A percentile compares a stretch with the other conserved stretches of the same genome.
phyloP scores from a whole-genome alignment of 30 jellyfish, hydroid and myxozoan species.

The Clytia hemisphaerica region DNA sequence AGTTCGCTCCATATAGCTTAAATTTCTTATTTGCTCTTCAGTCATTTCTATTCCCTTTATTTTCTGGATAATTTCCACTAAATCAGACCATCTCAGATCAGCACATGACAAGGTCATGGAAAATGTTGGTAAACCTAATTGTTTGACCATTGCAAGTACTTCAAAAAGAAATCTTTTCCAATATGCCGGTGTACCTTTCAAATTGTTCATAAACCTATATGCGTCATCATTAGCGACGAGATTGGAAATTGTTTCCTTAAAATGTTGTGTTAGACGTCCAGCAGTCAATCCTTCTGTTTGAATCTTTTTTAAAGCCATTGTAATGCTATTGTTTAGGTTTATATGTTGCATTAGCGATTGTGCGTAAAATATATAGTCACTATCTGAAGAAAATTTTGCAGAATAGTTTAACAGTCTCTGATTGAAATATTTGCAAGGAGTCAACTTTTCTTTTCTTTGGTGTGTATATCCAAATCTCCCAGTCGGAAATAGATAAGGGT shows the following conservation, averaged over 20 bases:
- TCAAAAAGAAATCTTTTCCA: conserved; percentile 27
- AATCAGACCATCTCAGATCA: conserved; percentile 39
- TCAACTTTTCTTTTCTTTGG: no score
- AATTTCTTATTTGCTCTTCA: not conserved
- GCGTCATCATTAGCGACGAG: not conserved
- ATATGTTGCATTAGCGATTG: no score
- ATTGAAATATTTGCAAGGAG: no score
- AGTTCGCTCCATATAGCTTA: conserved; percentile 18
- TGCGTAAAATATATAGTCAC: no score
- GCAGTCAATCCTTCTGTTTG: no score
- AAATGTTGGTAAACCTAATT: conserved; percentile 30
- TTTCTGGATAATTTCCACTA: conserved; percentile 9
- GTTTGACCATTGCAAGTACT: conserved; percentile 46
- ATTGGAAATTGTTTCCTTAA: not conserved
- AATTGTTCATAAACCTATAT: not conserved
- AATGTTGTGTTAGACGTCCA: no score
- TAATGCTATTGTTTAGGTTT: no score
- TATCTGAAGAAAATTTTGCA: no score
- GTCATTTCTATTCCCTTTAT: not conserved
- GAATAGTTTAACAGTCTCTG: no score
- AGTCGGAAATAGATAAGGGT: no score
- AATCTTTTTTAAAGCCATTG: no score
- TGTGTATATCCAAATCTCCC: no score
- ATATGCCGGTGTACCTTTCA: conserved; percentile 45
- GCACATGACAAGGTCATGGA: conserved; percentile 36